A percentile compares a stretch with the other conserved stretches of the same genome.
These are phyloP conservation scores for Sitodiplosis mosellana DNA, from an alignment of 1,140 invertebrate genomes.

Conservation along the genomic window DNA sequence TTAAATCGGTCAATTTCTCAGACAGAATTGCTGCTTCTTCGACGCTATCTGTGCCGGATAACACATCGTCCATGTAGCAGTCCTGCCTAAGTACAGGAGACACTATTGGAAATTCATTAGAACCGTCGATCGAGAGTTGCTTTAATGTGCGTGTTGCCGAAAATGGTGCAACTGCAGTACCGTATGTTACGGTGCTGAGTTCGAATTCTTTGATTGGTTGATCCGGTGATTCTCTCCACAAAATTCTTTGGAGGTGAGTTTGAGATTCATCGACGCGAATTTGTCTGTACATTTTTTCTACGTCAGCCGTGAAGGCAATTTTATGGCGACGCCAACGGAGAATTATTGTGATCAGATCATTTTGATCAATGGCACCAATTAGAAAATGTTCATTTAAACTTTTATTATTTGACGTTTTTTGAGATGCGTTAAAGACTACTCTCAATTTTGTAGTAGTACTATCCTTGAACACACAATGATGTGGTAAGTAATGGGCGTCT, in stretches of 20 bases:
- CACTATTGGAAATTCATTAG: too few species aligned
- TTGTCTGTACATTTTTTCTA: slow-evolving; percentile 13
- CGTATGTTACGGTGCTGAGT: slow-evolving; percentile 10
- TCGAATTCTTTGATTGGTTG: slow-evolving; percentile 5
- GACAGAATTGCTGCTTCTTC: too few species aligned
- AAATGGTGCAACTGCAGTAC: too few species aligned
- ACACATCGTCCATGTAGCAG: too few species aligned
- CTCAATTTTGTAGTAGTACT: slow-evolving; percentile 15
- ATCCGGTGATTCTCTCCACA: slow-evolving; percentile 11
- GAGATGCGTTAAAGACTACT: slow-evolving; percentile 19
- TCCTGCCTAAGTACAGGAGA: too few species aligned
- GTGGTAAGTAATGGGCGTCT: slow-evolving; percentile 19
- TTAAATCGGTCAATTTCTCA: too few species aligned
- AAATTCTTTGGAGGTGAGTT: slow-evolving; percentile 15
- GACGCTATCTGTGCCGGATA: too few species aligned
- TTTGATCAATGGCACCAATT: slow-evolving; percentile 18
- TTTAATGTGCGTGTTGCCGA: too few species aligned
- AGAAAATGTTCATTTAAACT: slow-evolving; percentile 17
- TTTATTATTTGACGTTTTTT: slow-evolving; percentile 8
- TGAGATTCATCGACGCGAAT: slow-evolving; percentile 11
- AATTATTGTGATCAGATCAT: slow-evolving; percentile 16
- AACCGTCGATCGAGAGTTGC: too few species aligned
- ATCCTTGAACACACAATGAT: slow-evolving; percentile 18
- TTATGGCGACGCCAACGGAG: slow-evolving; percentile 11
- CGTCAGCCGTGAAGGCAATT: slow-evolving; percentile 11